These are phyloP conservation scores for Porites lutea DNA, from an alignment of 64 coral and sea anemone species.

Conservation along the genomic window DNA sequence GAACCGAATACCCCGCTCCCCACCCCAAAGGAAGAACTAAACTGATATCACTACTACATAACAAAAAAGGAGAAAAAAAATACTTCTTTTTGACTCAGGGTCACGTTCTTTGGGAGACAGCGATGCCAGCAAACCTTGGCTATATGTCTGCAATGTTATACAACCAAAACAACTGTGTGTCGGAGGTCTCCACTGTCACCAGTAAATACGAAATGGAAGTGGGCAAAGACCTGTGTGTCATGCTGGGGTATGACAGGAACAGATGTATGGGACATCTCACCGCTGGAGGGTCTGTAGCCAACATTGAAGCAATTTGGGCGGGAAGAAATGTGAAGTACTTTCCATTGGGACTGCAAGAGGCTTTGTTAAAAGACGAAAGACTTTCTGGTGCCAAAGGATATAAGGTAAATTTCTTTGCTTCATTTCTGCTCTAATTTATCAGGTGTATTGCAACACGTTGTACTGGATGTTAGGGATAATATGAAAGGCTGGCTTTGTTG, in stretches of 20 bases:
- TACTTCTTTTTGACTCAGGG: slow-evolving; percentile 23
- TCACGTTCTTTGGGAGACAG: slow-evolving; percentile 77
- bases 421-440: background rate
- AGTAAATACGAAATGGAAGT: slow-evolving; percentile 74
- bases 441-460: too few relatives aligned
- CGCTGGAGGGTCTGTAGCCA: slow-evolving; percentile 63
- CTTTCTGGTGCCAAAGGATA: slow-evolving; percentile 56
- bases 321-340: slow-evolving; percentile 82
- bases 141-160: slow-evolving; percentile 79
- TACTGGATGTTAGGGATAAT: too few relatives aligned
- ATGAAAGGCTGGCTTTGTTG: too few relatives aligned
- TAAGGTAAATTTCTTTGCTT: background rate
- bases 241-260: slow-evolving; percentile 76
- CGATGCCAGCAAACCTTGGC: slow-evolving; percentile 69
- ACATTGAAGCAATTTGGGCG: slow-evolving; percentile 84
- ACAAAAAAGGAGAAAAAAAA: too few relatives aligned
- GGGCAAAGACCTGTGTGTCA: slow-evolving; percentile 70
- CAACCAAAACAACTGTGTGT: slow-evolving; percentile 82
- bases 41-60: too few relatives aligned
- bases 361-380: slow-evolving; percentile 45
- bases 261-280: slow-evolving; percentile 46
- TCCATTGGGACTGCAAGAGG: slow-evolving; percentile 70
- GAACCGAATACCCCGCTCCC: too few relatives aligned
- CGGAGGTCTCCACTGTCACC: slow-evolving; percentile 66
- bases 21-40: too few relatives aligned